Conservation (phyloP, 2,797 vertebrate species). For the Austrolebias charrua region DNA sequence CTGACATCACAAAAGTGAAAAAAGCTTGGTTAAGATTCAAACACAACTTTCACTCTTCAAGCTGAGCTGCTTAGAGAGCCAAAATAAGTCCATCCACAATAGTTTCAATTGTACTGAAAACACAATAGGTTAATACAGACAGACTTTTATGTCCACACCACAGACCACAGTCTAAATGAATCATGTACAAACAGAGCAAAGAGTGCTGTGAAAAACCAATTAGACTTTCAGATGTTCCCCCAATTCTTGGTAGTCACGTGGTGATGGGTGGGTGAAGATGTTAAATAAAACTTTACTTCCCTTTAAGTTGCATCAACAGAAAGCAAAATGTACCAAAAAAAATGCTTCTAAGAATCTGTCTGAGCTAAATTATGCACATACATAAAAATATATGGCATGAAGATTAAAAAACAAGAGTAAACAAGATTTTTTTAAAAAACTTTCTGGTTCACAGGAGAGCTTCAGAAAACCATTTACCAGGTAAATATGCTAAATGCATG, state of each 20-base stretch:
- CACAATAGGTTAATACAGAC: conserved; percentile 22
- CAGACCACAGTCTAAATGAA: conserved; percentile 39
- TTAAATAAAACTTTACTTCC: conserved; percentile 55
- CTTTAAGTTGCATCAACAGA: conserved; percentile 59
- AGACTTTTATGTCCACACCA: conserved; percentile 32
- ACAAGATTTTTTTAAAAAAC: no score
- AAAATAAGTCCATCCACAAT: conserved; percentile 1
- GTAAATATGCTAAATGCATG: conserved; percentile 23
- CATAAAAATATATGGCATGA: background rate
- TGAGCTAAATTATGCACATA: background rate
- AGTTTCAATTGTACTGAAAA: conserved; percentile 21
- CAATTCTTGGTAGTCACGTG: conserved; percentile 61
- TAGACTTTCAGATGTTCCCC: conserved; percentile 22
- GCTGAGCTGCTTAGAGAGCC: background rate
- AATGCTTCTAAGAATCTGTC: conserved; percentile 8
- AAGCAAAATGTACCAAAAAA: conserved; percentile 51
- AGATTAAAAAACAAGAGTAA: background rate
- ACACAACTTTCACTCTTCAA: background rate
- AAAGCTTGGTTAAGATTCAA: background rate
- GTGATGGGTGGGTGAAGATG: conserved; percentile 42
- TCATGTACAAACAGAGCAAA: conserved; percentile 21
- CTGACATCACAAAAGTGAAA: background rate
- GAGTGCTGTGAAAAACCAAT: conserved; percentile 36
- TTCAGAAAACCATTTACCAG: conserved; percentile 20
- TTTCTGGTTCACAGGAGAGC: background rate